Conservation (phyloP, 1,140 invertebrate species). For the Diachasma alloeum region DNA sequence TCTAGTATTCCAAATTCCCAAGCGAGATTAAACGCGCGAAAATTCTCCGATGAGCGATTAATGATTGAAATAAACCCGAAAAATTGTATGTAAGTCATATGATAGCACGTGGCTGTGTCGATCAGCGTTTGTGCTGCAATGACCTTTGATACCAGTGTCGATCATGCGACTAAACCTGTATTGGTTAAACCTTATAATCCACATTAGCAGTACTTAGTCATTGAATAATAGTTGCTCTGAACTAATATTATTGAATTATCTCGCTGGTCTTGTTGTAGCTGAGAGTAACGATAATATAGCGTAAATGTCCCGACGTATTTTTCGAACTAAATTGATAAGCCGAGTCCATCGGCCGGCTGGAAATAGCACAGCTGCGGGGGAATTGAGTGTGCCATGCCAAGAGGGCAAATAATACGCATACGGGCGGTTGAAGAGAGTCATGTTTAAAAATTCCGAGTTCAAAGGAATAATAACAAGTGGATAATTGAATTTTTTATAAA, state of each 20-base stretch:
- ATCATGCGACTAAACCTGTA: background rate
- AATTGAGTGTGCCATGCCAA: background rate
- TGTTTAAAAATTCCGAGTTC: background rate
- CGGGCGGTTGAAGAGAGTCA: background rate
- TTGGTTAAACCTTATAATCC: background rate
- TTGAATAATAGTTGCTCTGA: background rate
- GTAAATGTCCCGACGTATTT: conserved; percentile 10
- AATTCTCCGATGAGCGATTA: background rate
- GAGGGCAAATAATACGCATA: background rate
- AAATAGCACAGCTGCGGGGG: conserved; percentile 7
- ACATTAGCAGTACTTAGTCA: background rate
- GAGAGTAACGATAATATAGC: conserved; percentile 3
- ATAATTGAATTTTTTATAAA: too few relatives aligned
- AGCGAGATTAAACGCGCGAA: background rate
- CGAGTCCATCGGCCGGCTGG: conserved; percentile 21
- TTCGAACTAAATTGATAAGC: conserved; percentile 27
- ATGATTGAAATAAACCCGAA: background rate
- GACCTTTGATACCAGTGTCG: background rate
- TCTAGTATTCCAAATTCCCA: background rate
- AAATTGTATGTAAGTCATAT: background rate
- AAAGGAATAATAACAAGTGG: too few relatives aligned
- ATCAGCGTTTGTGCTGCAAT: background rate
- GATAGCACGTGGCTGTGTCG: background rate
- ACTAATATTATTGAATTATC: background rate
- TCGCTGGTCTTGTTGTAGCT: background rate